Base-by-base conservation (phyloP, 2,797 vertebrate genomes). In the Peromyscus nudipes region DNA sequence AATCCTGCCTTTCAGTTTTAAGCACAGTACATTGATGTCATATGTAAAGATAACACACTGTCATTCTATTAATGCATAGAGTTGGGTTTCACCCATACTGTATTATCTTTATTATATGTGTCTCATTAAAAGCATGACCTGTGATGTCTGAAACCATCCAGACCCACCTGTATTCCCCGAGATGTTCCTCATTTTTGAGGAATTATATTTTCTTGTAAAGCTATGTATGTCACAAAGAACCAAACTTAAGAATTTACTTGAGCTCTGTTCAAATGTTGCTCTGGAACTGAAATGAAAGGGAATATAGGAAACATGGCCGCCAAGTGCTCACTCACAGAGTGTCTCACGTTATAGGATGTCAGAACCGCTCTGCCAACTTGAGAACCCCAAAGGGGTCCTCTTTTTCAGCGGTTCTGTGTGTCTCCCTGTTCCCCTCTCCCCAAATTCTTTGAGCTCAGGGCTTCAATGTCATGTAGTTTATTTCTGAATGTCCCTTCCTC, bases 381-480 rank as follows among this genome's bases (percentile, higher is more conserved):
- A 55, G 89, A 89, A 87, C 43, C 60, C 43, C 9, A 95, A 85
- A 85, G 46, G 34, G 60, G 55, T 64, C 34, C 37, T 91, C 86
- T 23, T 60, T 92, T 91, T 89, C 91, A 91, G 94, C 57, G 89
- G 85, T 90, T 94, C 2, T 49, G 43, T 34, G 1, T 8, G 43
- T 5, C 5, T 64, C 27, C 73, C 19, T 64, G 37, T 4, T 9
- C 5, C 16, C 83, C 37, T 9, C 19, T 1, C 1, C 49, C 13
- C 2, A 16, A 1, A 43, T 31, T 12, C 87, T 65, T n/a, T 13
- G 31, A 76, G 88, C 76, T 81, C 19, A 92, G 98, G 92, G 97
- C 97, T 98, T 97, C 97, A 83, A 73, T 96, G 97, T 97, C 96
- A 64, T 89, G 85, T 96, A 98, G 97, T 98, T 98, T 98, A 98